Percentiles rank a stretch among this genome's conserved stretches.
Evolutionary conservation across 2,888 invertebrate genomes (phyloP).

Genomic region (Palloptera scutellata): DNA sequence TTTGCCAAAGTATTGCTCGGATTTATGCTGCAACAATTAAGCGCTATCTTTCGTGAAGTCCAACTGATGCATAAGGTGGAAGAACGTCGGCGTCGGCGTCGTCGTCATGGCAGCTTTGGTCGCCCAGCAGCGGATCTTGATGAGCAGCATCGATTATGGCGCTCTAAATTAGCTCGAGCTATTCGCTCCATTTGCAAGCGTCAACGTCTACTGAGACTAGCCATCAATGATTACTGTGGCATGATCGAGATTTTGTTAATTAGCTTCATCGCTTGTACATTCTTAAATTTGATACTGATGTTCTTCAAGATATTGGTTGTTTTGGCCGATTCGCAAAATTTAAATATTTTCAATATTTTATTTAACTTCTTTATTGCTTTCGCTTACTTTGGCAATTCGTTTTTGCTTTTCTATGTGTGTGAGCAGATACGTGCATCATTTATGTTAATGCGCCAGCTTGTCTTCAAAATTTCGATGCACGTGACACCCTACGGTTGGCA

Average conservation of each 20-base stretch:
- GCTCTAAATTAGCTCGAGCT: slow-evolving; percentile 34
- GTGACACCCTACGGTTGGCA: background rate
- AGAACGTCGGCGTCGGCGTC: background rate
- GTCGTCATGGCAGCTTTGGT: background rate
- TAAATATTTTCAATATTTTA: background rate
- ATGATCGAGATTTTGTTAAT: slow-evolving; percentile 41
- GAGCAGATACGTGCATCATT: slow-evolving; percentile 17
- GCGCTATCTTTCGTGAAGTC: slow-evolving; percentile 21
- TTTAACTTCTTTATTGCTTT: slow-evolving; percentile 19
- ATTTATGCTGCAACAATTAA: slow-evolving; percentile 12
- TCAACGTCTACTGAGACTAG: slow-evolving; percentile 29
- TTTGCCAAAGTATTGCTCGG: slow-evolving; percentile 18
- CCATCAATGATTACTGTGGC: slow-evolving; percentile 32
- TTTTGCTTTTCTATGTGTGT: slow-evolving; percentile 41
- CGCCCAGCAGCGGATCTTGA: background rate
- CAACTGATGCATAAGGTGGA: slow-evolving; percentile 21
- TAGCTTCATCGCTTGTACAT: slow-evolving; percentile 38
- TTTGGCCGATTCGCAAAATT: slow-evolving; percentile 6
- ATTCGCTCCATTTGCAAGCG: slow-evolving; percentile 37
- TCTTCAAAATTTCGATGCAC: slow-evolving; percentile 19
- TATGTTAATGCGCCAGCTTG: background rate
- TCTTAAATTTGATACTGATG: slow-evolving; percentile 37
- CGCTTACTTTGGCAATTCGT: slow-evolving; percentile 32
- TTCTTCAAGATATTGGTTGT: slow-evolving; percentile 41
- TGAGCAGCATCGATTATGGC: slow-evolving; percentile 30